Conservation (phyloP, 1,140 invertebrate genomes). For the Drosophila tristis region DNA sequence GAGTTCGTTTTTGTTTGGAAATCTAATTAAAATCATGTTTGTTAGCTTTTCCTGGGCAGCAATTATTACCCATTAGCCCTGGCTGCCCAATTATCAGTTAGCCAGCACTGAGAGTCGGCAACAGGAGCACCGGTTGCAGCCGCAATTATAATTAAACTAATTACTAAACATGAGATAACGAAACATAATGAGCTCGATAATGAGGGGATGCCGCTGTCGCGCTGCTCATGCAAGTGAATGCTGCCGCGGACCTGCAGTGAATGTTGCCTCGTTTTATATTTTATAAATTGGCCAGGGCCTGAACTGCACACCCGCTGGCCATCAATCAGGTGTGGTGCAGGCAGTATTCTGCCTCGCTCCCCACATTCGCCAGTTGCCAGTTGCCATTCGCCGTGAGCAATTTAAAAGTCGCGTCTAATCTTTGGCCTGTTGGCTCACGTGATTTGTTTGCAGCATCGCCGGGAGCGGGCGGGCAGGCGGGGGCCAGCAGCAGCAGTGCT, state of each 20-base stretch:
- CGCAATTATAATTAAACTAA: conserved; percentile 49
- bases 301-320: conserved; percentile 43
- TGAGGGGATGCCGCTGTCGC: conserved; percentile 4
- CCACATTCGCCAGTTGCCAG: conserved; percentile 2
- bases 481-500: conserved; percentile 1
- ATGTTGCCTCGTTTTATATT: conserved; percentile 6
- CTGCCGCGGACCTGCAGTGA: neutral
- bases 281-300: conserved; percentile 42
- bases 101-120: conserved; percentile 1
- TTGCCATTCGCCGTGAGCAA: conserved; percentile 26
- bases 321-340: conserved; percentile 47
- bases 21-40: no score
- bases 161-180: conserved; percentile 42
- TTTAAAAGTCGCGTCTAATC: conserved; percentile 74
- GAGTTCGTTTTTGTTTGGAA: no score
- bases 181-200: conserved; percentile 45
- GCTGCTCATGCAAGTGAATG: neutral
- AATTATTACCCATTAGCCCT: neutral
- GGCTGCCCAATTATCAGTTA: conserved; percentile 4
- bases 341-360: neutral
- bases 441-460: conserved; percentile 69
- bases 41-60: neutral
- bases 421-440: conserved; percentile 66
- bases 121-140: conserved; percentile 3
- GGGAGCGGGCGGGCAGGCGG: conserved; percentile 7